phyloP scores from a whole-genome alignment of 2,113 vertebrate genomes.

The Catharus bicknelli region DNA sequence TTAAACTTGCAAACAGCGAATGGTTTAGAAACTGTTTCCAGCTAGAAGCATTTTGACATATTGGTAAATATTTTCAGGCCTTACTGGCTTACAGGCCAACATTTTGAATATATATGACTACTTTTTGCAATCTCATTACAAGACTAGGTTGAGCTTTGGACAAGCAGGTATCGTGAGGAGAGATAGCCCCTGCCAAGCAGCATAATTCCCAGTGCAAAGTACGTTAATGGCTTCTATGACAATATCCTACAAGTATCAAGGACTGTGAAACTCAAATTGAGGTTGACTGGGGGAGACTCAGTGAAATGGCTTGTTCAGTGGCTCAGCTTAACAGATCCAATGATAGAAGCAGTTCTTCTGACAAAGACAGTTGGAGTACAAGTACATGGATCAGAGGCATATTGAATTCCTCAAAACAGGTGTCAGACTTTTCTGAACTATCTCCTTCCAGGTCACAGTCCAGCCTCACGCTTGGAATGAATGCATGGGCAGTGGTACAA shows the following conservation, averaged over 20 bases:
- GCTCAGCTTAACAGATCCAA: conserved; percentile 20
- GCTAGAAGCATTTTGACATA: conserved; percentile 67
- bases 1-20: conserved; percentile 67
- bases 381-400: not conserved
- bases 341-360: conserved; percentile 3
- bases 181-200: conserved; percentile 33
- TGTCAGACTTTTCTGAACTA: not conserved
- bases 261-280: conserved; percentile 52
- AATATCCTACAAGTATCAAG: conserved; percentile 47
- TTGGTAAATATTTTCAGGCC: conserved; percentile 68
- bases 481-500: not conserved
- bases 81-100: conserved; percentile 58
- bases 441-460: not conserved
- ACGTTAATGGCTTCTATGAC: conserved; percentile 48
- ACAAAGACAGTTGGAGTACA: not conserved
- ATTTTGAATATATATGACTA: conserved; percentile 70
- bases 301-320: conserved; percentile 9
- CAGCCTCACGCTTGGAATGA: not conserved
- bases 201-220: conserved; percentile 49
- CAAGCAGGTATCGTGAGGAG: conserved; percentile 19
- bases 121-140: conserved; percentile 63
- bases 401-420: not conserved
- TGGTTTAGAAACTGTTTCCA: conserved; percentile 56
- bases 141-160: conserved; percentile 44
- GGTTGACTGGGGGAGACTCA: conserved; percentile 25